Evolutionary conservation across 2,888 invertebrate species (phyloP), one percentile per base, ranked within the genome.

Genomic region (Drosophila stalkeri): DNA sequence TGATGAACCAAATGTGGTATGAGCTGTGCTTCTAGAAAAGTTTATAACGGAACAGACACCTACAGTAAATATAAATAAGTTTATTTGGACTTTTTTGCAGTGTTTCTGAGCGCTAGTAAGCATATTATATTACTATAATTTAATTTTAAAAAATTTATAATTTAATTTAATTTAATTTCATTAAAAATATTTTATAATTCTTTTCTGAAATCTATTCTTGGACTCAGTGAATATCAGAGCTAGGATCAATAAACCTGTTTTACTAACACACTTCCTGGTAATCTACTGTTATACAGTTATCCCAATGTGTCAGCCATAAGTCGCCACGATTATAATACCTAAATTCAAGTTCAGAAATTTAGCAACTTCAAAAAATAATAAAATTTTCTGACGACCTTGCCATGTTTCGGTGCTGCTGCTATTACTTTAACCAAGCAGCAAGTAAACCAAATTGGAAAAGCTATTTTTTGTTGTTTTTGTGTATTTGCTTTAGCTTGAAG

Each of bases 401-500:
- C 41, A 43, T 43, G 33, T 11, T 64, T 47, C 64, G n/a, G n/a
- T 23, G 14, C n/a, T n/a, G 31, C n/a, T 16, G 27, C 16, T 12
- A n/a, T 37, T n/a, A 35, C n/a, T 9, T 12, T 51, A 49, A 20
- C 31, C 23, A n/a, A 44, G 37, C 43, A 16, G 47, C 63, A 47
- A 59, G 33, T 46, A 43, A 43, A 44, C n/a, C 63, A 62, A 87
- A 62, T 69, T 68, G 63, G 64, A 44, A 82, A 64, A 71, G 44
- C 67, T 31, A 39, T 57, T 60, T 49, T 18, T 18, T 11, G 35
- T 39, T 8, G 35, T 39, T 8, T 7, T 1, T n/a, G n/a, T n/a
- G 41, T 33, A 11, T 43, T 43, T 20, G 35, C 16, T 46, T 37
- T 14, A 64, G 66, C 65, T 54, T 23, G 39, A 14, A 46, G 66